These are phyloP conservation scores for Chelonia mydas DNA, from an alignment of 2,797 vertebrate genomes.

Conservation along the genomic window DNA sequence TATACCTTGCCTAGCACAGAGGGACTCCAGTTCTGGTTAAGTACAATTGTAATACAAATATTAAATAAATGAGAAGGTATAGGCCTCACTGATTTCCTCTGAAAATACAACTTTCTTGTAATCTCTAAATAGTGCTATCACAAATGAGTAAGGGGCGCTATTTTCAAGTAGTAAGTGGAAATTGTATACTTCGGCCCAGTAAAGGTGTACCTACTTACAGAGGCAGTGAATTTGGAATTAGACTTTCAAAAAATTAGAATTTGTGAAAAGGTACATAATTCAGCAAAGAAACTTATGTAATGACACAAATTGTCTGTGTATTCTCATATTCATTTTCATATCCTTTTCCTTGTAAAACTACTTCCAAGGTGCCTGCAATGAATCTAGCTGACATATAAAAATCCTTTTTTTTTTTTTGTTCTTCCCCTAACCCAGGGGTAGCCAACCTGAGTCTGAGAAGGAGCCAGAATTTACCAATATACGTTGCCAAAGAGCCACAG, in stretches of 20 bases:
- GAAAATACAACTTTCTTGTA: not conserved
- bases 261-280: not conserved
- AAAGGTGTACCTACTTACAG: not conserved
- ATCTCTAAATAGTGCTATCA: not conserved
- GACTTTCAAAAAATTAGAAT: not conserved
- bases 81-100: not conserved
- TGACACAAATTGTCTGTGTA: not conserved
- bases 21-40: not conserved
- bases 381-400: not conserved
- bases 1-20: not conserved
- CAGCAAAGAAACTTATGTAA: not conserved
- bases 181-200: not conserved
- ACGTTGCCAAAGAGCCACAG: too few relatives aligned
- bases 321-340: not conserved
- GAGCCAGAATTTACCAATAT: too few relatives aligned
- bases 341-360: not conserved
- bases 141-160: not conserved
- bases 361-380: not conserved
- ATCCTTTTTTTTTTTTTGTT: not conserved
- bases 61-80: not conserved
- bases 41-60: not conserved
- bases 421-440: not conserved
- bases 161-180: not conserved
- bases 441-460: too few relatives aligned
- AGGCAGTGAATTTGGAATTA: fast-evolving